Percentiles rank a stretch among this genome's conserved stretches.
Evolutionary conservation across 2,888 invertebrate species (phyloP).

Genomic region (Nephrocerus scutellatus): DNA sequence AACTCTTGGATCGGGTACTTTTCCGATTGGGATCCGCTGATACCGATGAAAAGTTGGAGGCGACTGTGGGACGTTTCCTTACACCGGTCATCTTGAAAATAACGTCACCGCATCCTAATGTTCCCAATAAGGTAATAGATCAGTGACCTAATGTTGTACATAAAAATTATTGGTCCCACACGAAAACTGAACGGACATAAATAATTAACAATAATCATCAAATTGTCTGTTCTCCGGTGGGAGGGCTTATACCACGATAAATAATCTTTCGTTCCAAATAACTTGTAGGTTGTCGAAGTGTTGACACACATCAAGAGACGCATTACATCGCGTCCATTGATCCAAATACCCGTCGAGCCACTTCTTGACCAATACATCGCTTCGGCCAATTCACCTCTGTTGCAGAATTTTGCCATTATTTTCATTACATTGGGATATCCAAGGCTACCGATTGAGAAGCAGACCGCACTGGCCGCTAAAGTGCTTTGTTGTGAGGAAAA

Average conservation of each 20-base stretch:
- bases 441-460: constrained; percentile 65
- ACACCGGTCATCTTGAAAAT: constrained; percentile 86
- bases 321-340: constrained; percentile 72
- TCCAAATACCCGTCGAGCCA: constrained; percentile 80
- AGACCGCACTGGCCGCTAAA: constrained; percentile 65
- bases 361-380: constrained; percentile 74
- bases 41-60: constrained; percentile 80
- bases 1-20: constrained; percentile 82
- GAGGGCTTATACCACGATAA: no score
- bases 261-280: background rate
- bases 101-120: constrained; percentile 78
- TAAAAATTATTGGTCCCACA: no score
- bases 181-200: no score
- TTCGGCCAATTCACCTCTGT: constrained; percentile 61
- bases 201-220: no score
- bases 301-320: constrained; percentile 86
- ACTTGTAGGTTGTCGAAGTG: constrained; percentile 76
- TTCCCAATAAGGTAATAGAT: constrained; percentile 58
- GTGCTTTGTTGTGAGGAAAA: constrained; percentile 73
- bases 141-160: no score
- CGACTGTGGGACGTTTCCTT: constrained; percentile 69
- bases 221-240: no score
- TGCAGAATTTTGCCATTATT: constrained; percentile 86
- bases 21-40: constrained; percentile 82
- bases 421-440: constrained; percentile 91